A percentile compares a stretch with the other conserved stretches of the same genome.
Conservation (phyloP, 2,113 vertebrate genomes). For the Epinephelus lanceolatus region DNA sequence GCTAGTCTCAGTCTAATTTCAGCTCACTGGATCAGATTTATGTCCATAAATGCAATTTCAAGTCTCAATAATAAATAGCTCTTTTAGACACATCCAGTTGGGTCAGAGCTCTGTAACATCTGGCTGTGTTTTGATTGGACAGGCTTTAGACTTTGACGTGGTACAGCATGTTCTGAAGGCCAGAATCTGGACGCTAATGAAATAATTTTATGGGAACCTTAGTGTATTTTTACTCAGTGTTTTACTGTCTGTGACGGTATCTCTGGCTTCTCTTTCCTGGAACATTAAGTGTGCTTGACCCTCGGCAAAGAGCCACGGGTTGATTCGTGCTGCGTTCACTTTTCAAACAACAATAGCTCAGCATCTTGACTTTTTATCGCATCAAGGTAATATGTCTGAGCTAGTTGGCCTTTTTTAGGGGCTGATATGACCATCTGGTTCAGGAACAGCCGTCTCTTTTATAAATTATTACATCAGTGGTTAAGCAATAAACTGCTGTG, state of each 20-base stretch:
- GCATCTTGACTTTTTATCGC: background rate
- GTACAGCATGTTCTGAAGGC: constrained; percentile 61
- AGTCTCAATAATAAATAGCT: constrained; percentile 5
- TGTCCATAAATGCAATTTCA: constrained; percentile 5
- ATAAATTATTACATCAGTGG: background rate
- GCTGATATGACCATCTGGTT: background rate
- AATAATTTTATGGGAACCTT: constrained; percentile 65
- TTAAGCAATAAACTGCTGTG: background rate
- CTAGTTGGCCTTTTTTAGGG: background rate
- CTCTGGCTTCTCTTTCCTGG: constrained; percentile 47
- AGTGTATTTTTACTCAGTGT: constrained; percentile 61
- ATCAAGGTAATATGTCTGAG: constrained; percentile 8
- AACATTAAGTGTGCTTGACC: constrained; percentile 45
- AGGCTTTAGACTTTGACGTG: constrained; percentile 51
- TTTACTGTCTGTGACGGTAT: constrained; percentile 70
- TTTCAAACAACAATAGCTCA: constrained; percentile 23
- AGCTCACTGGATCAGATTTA: background rate
- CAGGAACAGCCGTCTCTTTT: background rate
- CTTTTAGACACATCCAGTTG: constrained; percentile 33
- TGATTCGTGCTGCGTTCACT: constrained; percentile 9
- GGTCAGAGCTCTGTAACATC: constrained; percentile 63
- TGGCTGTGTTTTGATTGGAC: constrained; percentile 81
- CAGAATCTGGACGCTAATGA: constrained; percentile 58
- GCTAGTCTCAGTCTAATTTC: background rate
- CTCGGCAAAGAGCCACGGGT: constrained; percentile 9